These are phyloP conservation scores for Corythoichthys intestinalis DNA, from an alignment of 2,113 vertebrate genomes.

Conservation along the genomic window DNA sequence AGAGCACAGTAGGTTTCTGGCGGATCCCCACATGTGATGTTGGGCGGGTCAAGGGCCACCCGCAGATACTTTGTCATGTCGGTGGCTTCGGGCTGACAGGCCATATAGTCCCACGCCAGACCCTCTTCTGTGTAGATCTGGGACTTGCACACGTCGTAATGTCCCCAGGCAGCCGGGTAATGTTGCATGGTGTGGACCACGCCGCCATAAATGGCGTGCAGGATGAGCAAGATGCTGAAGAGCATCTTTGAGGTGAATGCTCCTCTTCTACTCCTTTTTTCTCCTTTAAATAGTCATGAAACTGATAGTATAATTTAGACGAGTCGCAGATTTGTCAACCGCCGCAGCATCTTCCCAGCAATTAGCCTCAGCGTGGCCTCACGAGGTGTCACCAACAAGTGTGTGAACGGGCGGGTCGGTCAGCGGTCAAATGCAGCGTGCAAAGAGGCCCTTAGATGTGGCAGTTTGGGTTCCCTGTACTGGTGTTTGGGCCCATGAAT, in stretches of 20 bases:
- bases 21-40: constrained; percentile 97
- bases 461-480: constrained; percentile 27
- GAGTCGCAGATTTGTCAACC: constrained; percentile 30
- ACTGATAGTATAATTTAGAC: constrained; percentile 29
- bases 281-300: constrained; percentile 7
- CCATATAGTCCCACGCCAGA: constrained; percentile 98
- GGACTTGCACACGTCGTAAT: constrained; percentile 97
- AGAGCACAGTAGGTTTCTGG: constrained; percentile 96
- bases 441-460: constrained; percentile 26
- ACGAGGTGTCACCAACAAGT: constrained; percentile 32
- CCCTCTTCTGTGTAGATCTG: constrained; percentile 96
- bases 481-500: constrained; percentile 19
- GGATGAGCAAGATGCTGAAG: constrained; percentile 82
- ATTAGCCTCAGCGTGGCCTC: constrained; percentile 36
- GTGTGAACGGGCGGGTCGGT: constrained; percentile 44
- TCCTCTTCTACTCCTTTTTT: constrained; percentile 11
- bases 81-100: constrained; percentile 95
- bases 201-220: constrained; percentile 84
- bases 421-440: constrained; percentile 36
- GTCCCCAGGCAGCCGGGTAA: constrained; percentile 92
- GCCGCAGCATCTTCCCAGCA: constrained; percentile 42
- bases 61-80: constrained; percentile 96
- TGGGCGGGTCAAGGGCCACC: constrained; percentile 90
- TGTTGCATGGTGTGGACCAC: constrained; percentile 86
- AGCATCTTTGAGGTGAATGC: constrained; percentile 72